Evolutionary conservation across 2,888 invertebrate species (phyloP).

Genomic region (Tupiocoris notatus): DNA sequence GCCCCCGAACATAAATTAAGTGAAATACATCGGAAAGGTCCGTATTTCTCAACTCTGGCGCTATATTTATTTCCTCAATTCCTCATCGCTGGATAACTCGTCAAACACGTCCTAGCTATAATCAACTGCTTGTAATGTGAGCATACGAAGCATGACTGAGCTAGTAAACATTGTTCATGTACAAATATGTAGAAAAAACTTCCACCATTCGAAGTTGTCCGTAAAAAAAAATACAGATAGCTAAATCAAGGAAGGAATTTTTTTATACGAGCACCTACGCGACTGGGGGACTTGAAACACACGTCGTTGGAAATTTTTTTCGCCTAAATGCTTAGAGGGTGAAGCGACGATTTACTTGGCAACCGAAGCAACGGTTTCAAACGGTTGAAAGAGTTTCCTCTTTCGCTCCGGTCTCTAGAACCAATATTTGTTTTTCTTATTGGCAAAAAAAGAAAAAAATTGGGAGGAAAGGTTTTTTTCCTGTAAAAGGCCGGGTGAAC

Average conservation of each 20-base stretch:
- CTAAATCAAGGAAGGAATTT: neutral
- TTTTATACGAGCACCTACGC: neutral
- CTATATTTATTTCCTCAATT: too few relatives aligned
- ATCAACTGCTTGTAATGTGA: too few relatives aligned
- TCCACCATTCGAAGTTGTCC: too few relatives aligned
- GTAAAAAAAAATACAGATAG: neutral
- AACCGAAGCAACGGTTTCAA: neutral
- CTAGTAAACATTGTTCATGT: too few relatives aligned
- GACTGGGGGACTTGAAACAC: neutral
- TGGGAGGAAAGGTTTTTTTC: neutral
- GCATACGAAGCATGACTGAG: too few relatives aligned
- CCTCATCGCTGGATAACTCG: too few relatives aligned
- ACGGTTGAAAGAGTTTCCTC: conserved; percentile 24
- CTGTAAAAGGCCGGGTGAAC: neutral
- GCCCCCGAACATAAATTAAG: too few relatives aligned
- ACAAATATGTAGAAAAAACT: too few relatives aligned
- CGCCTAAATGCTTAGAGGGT: neutral
- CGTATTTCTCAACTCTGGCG: too few relatives aligned
- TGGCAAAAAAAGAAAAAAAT: conserved; percentile 30
- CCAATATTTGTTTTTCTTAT: conserved; percentile 43
- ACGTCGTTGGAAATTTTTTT: neutral
- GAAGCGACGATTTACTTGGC: neutral
- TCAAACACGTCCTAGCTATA: too few relatives aligned
- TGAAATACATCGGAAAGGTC: too few relatives aligned
- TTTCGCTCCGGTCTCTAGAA: conserved; percentile 8